Conservation (phyloP, 2,797 vertebrate genomes). For the Aphelocoma californica region DNA sequence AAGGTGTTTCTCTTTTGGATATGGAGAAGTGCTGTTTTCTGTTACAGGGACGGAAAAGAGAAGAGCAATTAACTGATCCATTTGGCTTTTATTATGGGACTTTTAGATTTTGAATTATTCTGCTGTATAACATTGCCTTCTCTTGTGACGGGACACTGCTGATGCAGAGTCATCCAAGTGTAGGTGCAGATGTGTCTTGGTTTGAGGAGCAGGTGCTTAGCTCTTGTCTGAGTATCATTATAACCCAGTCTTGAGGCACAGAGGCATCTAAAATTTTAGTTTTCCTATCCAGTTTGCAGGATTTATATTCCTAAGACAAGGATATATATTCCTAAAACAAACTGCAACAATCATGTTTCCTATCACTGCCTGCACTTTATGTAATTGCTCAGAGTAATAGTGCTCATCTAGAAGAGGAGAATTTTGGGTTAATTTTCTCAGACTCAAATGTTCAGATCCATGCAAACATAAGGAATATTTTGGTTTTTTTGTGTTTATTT, state of each 20-base stretch:
- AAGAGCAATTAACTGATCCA: neutral
- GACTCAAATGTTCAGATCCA: neutral
- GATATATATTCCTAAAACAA: neutral
- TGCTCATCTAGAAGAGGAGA: neutral
- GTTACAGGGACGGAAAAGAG: neutral
- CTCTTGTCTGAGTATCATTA: neutral
- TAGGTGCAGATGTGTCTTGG: neutral
- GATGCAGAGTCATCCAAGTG: neutral
- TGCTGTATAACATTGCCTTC: neutral
- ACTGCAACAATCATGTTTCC: neutral
- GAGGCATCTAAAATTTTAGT: neutral
- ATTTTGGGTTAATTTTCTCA: neutral
- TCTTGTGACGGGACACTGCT: fast-evolving
- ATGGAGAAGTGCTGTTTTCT: neutral
- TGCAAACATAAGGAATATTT: neutral
- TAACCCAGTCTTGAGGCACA: neutral
- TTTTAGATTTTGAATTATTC: neutral
- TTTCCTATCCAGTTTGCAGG: neutral
- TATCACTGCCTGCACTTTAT: neutral
- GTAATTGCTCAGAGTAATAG: neutral
- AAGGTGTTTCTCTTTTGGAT: neutral
- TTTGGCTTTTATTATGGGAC: neutral
- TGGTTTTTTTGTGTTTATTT: neutral
- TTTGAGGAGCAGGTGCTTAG: neutral
- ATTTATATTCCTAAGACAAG: neutral